Evolutionary conservation across 2,797 vertebrate genomes (phyloP).

Genomic region (Sebastes taczanowskii): DNA sequence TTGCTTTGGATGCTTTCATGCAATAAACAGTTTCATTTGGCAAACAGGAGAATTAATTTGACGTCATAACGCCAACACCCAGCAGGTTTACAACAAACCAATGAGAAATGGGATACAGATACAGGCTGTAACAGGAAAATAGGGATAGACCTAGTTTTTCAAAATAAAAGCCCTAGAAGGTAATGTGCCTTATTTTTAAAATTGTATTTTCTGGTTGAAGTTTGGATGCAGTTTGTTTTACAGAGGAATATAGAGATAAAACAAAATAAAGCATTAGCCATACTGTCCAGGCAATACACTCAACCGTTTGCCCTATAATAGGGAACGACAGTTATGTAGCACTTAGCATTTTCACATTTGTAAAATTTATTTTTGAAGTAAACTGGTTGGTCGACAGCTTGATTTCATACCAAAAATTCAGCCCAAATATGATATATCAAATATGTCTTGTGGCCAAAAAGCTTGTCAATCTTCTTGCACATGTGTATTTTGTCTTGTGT

Average conservation of each 20-base stretch:
- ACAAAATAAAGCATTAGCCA: not conserved
- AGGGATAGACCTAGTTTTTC: no score
- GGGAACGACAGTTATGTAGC: not conserved
- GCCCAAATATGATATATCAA: not conserved
- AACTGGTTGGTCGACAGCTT: not conserved
- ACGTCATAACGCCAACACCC: not conserved
- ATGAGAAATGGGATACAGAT: not conserved
- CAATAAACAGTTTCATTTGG: constrained; percentile 36
- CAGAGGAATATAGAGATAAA: not conserved
- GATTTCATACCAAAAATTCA: constrained; percentile 6
- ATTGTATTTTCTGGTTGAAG: not conserved
- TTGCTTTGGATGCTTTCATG: constrained; percentile 45
- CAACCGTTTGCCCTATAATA: constrained; percentile 6
- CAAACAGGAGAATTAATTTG: constrained; percentile 22
- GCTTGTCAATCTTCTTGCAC: constrained; percentile 12
- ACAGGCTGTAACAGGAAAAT: no score
- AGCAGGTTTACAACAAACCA: constrained; percentile 1
- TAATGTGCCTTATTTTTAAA: constrained; percentile 39
- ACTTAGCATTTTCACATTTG: not conserved
- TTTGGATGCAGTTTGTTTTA: not conserved
- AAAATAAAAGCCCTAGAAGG: no score
- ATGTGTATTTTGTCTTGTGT: constrained; percentile 21
- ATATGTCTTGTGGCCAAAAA: constrained; percentile 5
- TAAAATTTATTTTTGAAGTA: not conserved
- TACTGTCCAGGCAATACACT: not conserved